Evolutionary conservation across 1,140 invertebrate species (phyloP), one percentile per base, ranked within the genome.

Genomic region (Parasteatoda tepidariorum): DNA sequence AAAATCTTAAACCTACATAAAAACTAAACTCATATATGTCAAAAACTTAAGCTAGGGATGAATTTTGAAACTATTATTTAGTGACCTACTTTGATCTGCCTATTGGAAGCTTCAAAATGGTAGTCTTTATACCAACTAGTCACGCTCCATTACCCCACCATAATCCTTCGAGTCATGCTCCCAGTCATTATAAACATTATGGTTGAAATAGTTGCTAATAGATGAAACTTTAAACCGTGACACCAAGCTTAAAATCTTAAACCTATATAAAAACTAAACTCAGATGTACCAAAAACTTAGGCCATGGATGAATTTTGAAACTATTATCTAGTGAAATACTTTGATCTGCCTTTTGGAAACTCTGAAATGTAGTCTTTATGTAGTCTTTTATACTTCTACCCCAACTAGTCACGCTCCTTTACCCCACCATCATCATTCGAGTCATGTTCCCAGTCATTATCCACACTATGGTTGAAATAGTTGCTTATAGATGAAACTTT

Each of bases 301-400:
- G n/a, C n/a, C n/a, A n/a, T n/a, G n/a, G n/a, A n/a, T n/a, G n/a
- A n/a, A n/a, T n/a, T n/a, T n/a, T n/a, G n/a, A n/a, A n/a, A n/a
- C n/a, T n/a, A n/a, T n/a, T n/a, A n/a, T n/a, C n/a, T n/a, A n/a
- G n/a, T n/a, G n/a, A n/a, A 88, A 95, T 95, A 76, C 95, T 94
- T 33, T 93, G 96, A 41, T 93, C 95, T 15, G 95, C 94, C 76
- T 94, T 93, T 88, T 98, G 95, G 95, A 94, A 94, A 86, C 94
- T 94, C 89, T 94, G 95, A n/a, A 93, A 94, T 54, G 95, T n/a
- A 97, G 97, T 89, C 91, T 97, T n/a, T 97, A 97, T 93, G n/a
- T n/a, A n/a, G n/a, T n/a, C n/a, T n/a, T n/a, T n/a, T n/a, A n/a
- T 90, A 94, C 95, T 78, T 92, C 92, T 87, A 92, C 92, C n/a